These are phyloP conservation scores for Euthynnus affinis DNA, from an alignment of 2,797 vertebrate genomes.

Conservation along the genomic window DNA sequence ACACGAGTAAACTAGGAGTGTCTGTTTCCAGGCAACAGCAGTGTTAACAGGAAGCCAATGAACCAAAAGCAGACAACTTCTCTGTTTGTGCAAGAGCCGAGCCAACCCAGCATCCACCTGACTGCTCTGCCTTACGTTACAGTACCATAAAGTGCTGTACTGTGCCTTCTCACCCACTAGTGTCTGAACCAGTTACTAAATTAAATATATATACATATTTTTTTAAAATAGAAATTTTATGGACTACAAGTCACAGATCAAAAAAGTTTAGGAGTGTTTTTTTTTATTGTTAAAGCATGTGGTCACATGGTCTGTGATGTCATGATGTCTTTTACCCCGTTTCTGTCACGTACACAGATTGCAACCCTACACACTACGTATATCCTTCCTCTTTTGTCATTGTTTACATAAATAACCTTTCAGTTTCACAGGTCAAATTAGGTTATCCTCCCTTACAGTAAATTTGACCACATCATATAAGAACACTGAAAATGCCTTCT, in stretches of 20 bases:
- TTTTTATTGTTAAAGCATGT: too few relatives aligned
- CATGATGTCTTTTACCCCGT: conserved; percentile 41
- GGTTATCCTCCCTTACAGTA: too few relatives aligned
- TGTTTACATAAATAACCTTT: conserved; percentile 54
- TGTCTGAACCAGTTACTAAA: background rate
- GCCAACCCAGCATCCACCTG: conserved; percentile 18
- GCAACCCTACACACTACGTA: background rate
- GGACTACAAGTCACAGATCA: background rate
- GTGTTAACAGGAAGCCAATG: background rate
- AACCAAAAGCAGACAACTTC: background rate
- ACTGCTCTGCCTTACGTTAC: background rate
- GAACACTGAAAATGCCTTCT: background rate
- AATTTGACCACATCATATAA: background rate
- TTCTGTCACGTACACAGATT: conserved; percentile 75
- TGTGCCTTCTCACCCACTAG: background rate
- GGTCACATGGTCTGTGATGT: conserved; percentile 64
- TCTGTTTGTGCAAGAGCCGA: conserved; percentile 34
- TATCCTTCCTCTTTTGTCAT: conserved; percentile 55
- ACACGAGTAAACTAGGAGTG: conserved; percentile 30
- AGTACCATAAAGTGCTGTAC: conserved; percentile 11
- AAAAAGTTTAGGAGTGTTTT: background rate
- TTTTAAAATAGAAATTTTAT: too few relatives aligned
- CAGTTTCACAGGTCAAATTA: background rate
- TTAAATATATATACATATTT: background rate
- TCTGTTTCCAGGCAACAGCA: conserved; percentile 61